A percentile compares a stretch with the other conserved stretches of the same genome.
Conservation (phyloP, 1,140 invertebrate genomes). For the Rhizoglyphus robini region DNA sequence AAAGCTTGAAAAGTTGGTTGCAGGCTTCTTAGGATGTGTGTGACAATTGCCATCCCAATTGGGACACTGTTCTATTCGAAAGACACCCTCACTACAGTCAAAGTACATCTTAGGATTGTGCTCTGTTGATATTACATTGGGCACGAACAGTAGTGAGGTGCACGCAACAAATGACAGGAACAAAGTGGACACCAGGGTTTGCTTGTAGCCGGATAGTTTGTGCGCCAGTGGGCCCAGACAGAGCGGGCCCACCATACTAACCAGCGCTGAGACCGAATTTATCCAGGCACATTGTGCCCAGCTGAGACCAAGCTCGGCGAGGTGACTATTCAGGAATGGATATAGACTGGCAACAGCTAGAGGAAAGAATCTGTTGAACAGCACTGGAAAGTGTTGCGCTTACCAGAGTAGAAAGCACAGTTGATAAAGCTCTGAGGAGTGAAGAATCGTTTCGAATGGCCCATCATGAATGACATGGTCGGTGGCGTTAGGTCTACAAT, state of each 20-base stretch:
- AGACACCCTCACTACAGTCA: conserved; percentile 23
- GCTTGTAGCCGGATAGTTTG: conserved; percentile 23
- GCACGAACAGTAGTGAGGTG: conserved; percentile 27
- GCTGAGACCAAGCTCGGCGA: conserved; percentile 25
- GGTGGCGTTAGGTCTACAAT: not conserved
- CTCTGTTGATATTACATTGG: conserved; percentile 22
- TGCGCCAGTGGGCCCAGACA: conserved; percentile 26
- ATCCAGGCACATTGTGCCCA: conserved; percentile 23
- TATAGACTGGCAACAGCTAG: conserved; percentile 25
- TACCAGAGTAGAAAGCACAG: conserved; percentile 18
- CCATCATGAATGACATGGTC: conserved; percentile 4
- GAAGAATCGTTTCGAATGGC: conserved; percentile 3
- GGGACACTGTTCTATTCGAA: conserved; percentile 26
- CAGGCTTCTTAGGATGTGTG: conserved; percentile 15
- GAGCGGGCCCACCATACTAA: conserved; percentile 24
- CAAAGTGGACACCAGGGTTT: conserved; percentile 18
- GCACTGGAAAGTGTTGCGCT: not conserved
- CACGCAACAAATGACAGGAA: conserved; percentile 22
- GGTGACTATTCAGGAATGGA: conserved; percentile 27
- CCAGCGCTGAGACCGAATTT: conserved; percentile 24
- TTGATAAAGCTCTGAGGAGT: conserved; percentile 15
- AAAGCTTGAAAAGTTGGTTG: conserved; percentile 24
- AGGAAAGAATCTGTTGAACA: not conserved
- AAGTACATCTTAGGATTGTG: conserved; percentile 24
- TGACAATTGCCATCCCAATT: conserved; percentile 26